Evolutionary conservation across 2,797 vertebrate species (phyloP), one percentile per base, ranked within the genome.

Genomic region (Furcifer pardalis): DNA sequence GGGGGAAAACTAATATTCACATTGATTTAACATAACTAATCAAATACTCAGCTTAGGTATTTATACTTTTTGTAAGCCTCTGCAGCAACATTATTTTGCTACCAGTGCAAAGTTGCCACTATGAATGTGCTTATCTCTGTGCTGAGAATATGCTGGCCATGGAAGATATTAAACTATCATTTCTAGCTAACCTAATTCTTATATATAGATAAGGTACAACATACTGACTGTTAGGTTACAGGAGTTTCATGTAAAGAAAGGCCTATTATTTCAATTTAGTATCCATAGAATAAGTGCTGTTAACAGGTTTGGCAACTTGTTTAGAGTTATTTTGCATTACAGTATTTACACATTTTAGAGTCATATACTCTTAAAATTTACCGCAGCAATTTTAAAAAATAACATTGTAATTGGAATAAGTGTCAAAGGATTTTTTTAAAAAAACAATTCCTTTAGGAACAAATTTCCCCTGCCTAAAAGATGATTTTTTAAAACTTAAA

Each of bases 311-410:
- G 25, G 25, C 76, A 92, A 91, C 92, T 91, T 93, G 87, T 92
- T 93, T 92, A 92, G 90, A 84, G 80, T 89, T 92, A 87, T 92
- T 91, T 83, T 91, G 94, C 92, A 91, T 89, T 92, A n/a, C n/a
- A n/a, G n/a, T n/a, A 91, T 88, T 89, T 90, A 93, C 89, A 92
- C 87, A 89, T 87, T 94, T 88, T 79, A 56, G 85, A 92, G 92
- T 89, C 91, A 1, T 76, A 65, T 0, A 72, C 81, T 84, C 79
- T 92, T 88, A 32, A 87, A 90, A 92, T 81, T 92, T 91, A 81
- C 82, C 93, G 1, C 49, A 77, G 65, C 71, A 37, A 12, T 13
- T 73, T 82, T 77, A 91, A 90, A 90, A 87, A 90, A 83, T 87
- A 90, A 82, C 86, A 84, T 68, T 87, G 68, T 86, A 86, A 91